phyloP scores from a whole-genome alignment of 2,113 vertebrate species.

The Chloropsis hardwickii region DNA sequence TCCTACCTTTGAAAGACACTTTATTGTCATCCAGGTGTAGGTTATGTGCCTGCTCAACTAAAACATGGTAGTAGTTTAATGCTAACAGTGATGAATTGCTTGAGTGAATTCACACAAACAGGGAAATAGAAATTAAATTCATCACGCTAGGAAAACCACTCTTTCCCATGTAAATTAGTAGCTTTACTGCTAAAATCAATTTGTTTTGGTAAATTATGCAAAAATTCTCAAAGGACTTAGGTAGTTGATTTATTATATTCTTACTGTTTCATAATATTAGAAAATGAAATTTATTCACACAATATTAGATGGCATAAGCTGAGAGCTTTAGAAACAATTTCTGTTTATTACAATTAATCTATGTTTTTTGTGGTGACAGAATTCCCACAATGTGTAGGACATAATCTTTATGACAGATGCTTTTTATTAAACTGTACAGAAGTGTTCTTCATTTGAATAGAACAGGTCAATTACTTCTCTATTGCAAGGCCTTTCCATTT shows the following conservation, averaged over 20 bases:
- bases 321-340: constrained; percentile 71
- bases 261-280: constrained; percentile 71
- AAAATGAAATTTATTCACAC: constrained; percentile 77
- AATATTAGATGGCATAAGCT: constrained; percentile 68
- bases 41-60: constrained; percentile 55
- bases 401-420: constrained; percentile 17
- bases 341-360: constrained; percentile 74
- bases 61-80: constrained; percentile 71
- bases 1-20: constrained; percentile 4
- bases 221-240: constrained; percentile 76
- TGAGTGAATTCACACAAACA: constrained; percentile 72
- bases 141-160: constrained; percentile 74
- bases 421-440: constrained; percentile 28
- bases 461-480: not conserved
- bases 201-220: constrained; percentile 81
- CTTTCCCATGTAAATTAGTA: constrained; percentile 75
- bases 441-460: not conserved
- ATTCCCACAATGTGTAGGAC: constrained; percentile 38
- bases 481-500: not conserved
- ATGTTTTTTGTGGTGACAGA: constrained; percentile 48
- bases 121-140: constrained; percentile 79
- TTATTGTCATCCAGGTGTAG: constrained; percentile 68
- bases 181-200: constrained; percentile 79
- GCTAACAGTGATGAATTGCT: constrained; percentile 75
- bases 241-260: constrained; percentile 78